phyloP scores from a whole-genome alignment of 2,888 invertebrate genomes.

The Eupithecia insigniata region DNA sequence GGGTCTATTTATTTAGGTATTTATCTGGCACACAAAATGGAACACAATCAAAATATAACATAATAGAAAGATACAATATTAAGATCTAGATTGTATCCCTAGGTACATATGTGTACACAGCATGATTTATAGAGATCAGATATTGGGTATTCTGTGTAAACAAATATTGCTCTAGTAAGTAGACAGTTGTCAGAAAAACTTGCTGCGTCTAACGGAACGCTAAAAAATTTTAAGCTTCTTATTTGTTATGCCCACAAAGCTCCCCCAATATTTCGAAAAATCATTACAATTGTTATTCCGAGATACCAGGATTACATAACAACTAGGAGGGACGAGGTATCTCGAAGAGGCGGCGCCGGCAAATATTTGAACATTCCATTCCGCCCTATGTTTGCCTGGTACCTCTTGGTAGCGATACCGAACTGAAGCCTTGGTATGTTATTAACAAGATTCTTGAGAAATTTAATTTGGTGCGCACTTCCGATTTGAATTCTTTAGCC shows the following conservation, averaged over 20 bases:
- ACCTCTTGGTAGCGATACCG: conserved; percentile 52
- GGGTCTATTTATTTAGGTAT: no score
- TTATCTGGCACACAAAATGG: no score
- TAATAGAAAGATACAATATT: no score
- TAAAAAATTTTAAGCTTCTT: not conserved
- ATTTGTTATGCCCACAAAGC: not conserved
- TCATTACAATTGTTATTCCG: conserved; percentile 39
- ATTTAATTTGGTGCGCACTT: conserved; percentile 37
- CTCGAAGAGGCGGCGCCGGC: conserved; percentile 56
- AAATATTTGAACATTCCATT: conserved; percentile 64
- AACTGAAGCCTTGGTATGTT: conserved; percentile 56
- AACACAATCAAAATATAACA: no score
- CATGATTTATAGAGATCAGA: no score
- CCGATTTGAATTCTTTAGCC: conserved; percentile 35
- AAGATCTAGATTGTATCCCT: no score
- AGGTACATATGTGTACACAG: no score
- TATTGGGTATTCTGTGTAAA: no score
- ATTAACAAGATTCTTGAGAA: conserved; percentile 41
- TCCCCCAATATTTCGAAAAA: conserved; percentile 31
- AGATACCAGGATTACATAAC: conserved; percentile 63
- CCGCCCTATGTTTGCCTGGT: conserved; percentile 68
- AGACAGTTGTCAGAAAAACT: no score
- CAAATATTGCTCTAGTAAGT: no score
- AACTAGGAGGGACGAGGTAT: conserved; percentile 57
- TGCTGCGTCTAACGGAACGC: not conserved